These are phyloP conservation scores for Dipodomys ordii DNA, from an alignment of 2,113 vertebrate species.

Conservation along the genomic window DNA sequence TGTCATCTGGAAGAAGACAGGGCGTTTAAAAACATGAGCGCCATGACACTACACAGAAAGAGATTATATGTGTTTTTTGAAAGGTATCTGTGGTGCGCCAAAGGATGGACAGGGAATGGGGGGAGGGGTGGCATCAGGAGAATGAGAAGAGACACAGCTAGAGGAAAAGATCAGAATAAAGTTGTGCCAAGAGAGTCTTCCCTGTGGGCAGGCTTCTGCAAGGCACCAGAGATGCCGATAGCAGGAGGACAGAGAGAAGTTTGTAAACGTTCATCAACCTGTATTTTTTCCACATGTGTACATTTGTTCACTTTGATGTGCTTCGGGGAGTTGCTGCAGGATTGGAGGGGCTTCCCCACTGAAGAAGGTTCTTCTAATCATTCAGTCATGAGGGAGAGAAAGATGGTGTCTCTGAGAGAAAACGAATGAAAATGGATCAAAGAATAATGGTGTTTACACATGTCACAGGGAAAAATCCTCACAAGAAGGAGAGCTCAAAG, in stretches of 20 bases:
- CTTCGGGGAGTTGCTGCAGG: too few relatives aligned
- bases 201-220: too few relatives aligned
- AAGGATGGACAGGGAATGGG: neutral
- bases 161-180: neutral
- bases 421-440: neutral
- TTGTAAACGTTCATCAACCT: neutral
- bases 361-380: neutral
- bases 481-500: neutral
- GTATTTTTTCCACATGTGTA: too few relatives aligned
- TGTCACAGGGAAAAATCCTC: neutral
- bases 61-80: neutral
- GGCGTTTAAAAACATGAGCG: neutral
- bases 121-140: too few relatives aligned
- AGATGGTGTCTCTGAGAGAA: neutral
- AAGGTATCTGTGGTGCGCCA: neutral
- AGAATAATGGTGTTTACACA: neutral
- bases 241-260: neutral
- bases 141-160: neutral
- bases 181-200: neutral
- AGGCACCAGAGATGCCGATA: too few relatives aligned
- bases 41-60: neutral
- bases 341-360: neutral
- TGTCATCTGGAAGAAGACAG: neutral
- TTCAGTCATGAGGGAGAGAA: neutral
- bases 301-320: neutral